Base-by-base conservation (phyloP, 2,797 vertebrate species). In the Gouania willdenowi region DNA sequence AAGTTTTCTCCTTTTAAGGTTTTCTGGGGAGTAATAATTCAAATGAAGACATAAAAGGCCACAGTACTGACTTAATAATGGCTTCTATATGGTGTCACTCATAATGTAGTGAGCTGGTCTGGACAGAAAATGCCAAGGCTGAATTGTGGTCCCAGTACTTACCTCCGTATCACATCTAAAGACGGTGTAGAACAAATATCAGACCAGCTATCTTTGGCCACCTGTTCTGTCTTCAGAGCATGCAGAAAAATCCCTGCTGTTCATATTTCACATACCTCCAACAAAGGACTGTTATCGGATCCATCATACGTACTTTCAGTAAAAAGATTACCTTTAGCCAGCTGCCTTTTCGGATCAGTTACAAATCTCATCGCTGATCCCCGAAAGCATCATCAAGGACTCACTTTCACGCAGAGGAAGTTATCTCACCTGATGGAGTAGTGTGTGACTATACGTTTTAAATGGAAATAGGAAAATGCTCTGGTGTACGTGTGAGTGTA, bases 201-300 rank as follows among this genome's bases (percentile, higher is more conserved):
- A 36, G 33, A 48, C 40, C 51, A 34, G 59, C 68, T 69, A 34
- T 59, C 68, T 69, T 24, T 48, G 50, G 60, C 46, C 54, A 33
- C 47, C 8, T 70, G 38, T 26, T 52, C 50, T 47, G 60, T 48
- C 37, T 40, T 26, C 16, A 31, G 26, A 59, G 72, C 45, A 76
- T 41, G 42, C 51, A 56, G 46, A 65, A 51, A 20, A 26, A 47
- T 30, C 63, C 45, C 56, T 72, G 49, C 43, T 62, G 51, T 62
- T 38, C 16, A 30, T 68, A 61, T 47, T 55, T 48, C 49, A 46
- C 47, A 44, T 34, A 45, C 34, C 18, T 17, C 28, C 34, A 50
- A 58, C 44, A 51, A 41, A 42, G 18, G 4, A 5, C n/a, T 35
- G 28, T 30, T 42, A 41, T 48, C 41, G 56, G 48, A 67, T 42